Conservation (phyloP, 2,113 vertebrate species). For the Xenopus borealis region DNA sequence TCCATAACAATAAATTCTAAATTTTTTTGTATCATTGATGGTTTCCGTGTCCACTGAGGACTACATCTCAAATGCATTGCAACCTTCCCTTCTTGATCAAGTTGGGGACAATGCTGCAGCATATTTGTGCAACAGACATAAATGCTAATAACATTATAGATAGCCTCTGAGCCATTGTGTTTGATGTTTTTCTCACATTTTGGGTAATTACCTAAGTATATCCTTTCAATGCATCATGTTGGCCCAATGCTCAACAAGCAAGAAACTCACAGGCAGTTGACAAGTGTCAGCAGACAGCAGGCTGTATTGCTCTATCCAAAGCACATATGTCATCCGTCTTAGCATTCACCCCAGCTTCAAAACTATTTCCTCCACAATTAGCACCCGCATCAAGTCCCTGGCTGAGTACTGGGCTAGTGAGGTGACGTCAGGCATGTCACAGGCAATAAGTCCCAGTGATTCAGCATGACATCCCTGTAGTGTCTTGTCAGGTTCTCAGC, state of each 20-base stretch:
- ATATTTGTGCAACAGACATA: too few relatives aligned
- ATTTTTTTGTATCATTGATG: too few relatives aligned
- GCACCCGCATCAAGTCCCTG: neutral
- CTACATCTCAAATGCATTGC: too few relatives aligned
- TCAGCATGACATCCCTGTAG: neutral
- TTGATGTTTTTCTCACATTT: too few relatives aligned
- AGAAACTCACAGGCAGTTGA: neutral
- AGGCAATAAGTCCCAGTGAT: neutral
- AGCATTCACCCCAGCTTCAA: fast-evolving
- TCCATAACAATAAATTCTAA: too few relatives aligned
- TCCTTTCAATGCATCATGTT: too few relatives aligned
- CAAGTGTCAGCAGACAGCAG: neutral
- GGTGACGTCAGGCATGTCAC: neutral
- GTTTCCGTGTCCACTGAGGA: too few relatives aligned
- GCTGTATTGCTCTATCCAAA: neutral
- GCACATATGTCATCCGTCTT: neutral
- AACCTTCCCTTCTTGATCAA: too few relatives aligned
- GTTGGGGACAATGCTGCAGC: too few relatives aligned
- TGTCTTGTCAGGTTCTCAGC: neutral
- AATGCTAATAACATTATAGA: too few relatives aligned
- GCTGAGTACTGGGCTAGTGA: neutral
- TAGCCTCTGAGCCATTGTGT: too few relatives aligned
- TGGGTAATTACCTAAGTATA: too few relatives aligned
- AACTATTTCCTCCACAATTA: fast-evolving
- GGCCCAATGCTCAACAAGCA: neutral